Evolutionary conservation across 2,113 vertebrate species (phyloP), one percentile per base, ranked within the genome.

Genomic region (Rynchops niger): DNA sequence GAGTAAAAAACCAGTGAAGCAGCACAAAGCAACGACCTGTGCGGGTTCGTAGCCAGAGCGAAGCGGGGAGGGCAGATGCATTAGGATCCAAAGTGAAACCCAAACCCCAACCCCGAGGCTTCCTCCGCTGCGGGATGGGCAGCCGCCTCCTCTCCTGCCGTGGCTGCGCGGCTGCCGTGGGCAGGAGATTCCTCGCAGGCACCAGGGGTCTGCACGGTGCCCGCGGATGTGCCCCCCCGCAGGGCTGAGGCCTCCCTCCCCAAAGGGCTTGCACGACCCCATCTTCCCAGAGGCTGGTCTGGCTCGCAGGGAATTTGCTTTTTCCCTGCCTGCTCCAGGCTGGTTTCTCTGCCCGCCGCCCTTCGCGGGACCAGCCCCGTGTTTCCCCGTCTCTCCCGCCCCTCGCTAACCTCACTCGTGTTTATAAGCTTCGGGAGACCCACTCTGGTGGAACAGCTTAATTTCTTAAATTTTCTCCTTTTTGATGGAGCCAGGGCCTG

Each of bases 401-500:
- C 66, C 50, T 53, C 74, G 47, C 85, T 49, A 71, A 80, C 78
- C 72, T 88, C 45, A 8, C 22, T 86, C 7, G 3, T 27, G 63
- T 94, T 94, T 90, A 88, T 73, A 56, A 92, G 86, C 72, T 95
- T 77, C 90, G 80, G 77, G 93, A 88, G 85, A 86, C 55, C 14
- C 12, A 3, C 74, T 83, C 79, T 50, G 47, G 55, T 72, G 50
- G 30, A 95, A 76, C 32, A 45, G 86, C 65, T 95, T 61, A 6
- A 22, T n/a, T 94, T 95, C 91, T 79, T 0, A 34, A 65, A 71
- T 94, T 74, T 89, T 93, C 73, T 82, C 43, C 49, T 78, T 87
- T 92, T 78, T 92, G 88, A 92, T 95, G 67, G 90, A 90, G 82
- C 93, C 87, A 61, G 76, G 49, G 83, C 67, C 78, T 88, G 91